Percentiles rank a stretch among this genome's conserved stretches.
These are phyloP conservation scores for Lota lota DNA, from an alignment of 2,113 vertebrate genomes.

Conservation along the genomic window DNA sequence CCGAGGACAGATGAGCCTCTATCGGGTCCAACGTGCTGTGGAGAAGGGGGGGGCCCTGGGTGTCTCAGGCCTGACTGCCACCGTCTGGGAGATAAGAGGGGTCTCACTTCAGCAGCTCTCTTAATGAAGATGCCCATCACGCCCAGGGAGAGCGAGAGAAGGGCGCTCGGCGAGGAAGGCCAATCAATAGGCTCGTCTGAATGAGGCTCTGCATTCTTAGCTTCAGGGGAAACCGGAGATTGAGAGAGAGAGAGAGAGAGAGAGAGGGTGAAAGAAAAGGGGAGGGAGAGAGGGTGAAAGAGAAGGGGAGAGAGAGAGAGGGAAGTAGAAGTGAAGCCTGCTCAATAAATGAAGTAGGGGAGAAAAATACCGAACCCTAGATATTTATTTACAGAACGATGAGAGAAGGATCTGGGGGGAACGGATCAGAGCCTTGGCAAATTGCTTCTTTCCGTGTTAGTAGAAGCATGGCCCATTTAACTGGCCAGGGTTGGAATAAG, in stretches of 20 bases:
- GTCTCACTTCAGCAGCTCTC: constrained; percentile 38
- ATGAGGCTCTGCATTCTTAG: constrained; percentile 12
- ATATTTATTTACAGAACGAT: constrained; percentile 36
- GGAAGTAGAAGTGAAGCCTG: constrained; percentile 19
- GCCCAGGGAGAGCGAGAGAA: constrained; percentile 8
- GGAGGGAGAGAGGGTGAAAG: constrained; percentile 21
- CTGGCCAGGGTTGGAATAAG: constrained; percentile 45
- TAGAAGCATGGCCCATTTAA: constrained; percentile 50
- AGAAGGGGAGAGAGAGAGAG: constrained; percentile 24
- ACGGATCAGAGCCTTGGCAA: constrained; percentile 37
- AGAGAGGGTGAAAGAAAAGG: constrained; percentile 10
- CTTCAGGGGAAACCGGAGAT: constrained; percentile 1
- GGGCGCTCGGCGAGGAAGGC: constrained; percentile 10
- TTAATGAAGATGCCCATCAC: constrained; percentile 56
- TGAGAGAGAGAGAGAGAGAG: constrained; percentile 20
- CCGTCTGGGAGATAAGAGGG: constrained; percentile 10
- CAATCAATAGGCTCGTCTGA: constrained; percentile 18
- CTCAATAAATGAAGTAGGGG: constrained; percentile 26
- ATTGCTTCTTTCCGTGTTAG: constrained; percentile 28
- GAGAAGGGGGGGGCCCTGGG: neutral
- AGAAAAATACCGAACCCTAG: constrained; percentile 27
- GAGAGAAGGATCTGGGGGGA: constrained; percentile 2
- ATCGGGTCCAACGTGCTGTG: neutral
- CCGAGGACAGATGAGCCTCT: neutral
- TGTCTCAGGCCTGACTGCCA: constrained; percentile 11